Base-by-base conservation (phyloP, 2,113 vertebrate genomes). In the Lathamus discolor region DNA sequence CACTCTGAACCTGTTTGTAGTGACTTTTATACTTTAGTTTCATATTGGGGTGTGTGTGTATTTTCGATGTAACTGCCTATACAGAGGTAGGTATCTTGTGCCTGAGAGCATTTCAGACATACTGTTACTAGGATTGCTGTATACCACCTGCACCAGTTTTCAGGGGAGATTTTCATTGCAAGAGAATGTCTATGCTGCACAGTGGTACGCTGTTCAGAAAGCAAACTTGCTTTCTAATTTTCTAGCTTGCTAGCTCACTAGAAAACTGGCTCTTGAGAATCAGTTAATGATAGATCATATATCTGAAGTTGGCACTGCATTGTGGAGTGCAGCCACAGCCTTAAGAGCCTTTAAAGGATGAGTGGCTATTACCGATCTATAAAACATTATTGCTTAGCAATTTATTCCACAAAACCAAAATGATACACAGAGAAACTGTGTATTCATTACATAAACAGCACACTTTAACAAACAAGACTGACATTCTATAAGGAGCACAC, bases 291-390 rank as follows among this genome's bases (percentile, higher is more conserved):
- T 24, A 67, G 86, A 57, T 91, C 73, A 3, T 74, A 39, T 84
- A 84, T 93, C 88, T 92, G 68, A 70, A 86, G 80, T 1, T 93
- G 92, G 91, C 88, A 78, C 64, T 64, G 76, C 51, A 51, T 3
- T 84, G 86, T 93, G 93, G 91, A 91, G 80, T 61, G 52, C 69
- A 93, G 89, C 51, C 80, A 72, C 17, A 84, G 81, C 83, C 76
- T 81, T 91, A 92, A 93, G 77, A 88, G 76, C 69, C 49, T 88
- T 96, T 86, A 83, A 96, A 90, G 75, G 72, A 11, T 86, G 80
- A 92, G 90, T 93, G 88, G 79, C 69, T 93, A 63, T 95, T 95
- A 92, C 86, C 19, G 67, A 88, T 92, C 86, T 94, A 94, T 93
- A 88, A 96, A 97, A 93, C 85, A 61, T 80, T 76, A 96, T 86